Evolutionary conservation across 2,888 invertebrate species (phyloP).

Genomic region (Cephonodes hylas): DNA sequence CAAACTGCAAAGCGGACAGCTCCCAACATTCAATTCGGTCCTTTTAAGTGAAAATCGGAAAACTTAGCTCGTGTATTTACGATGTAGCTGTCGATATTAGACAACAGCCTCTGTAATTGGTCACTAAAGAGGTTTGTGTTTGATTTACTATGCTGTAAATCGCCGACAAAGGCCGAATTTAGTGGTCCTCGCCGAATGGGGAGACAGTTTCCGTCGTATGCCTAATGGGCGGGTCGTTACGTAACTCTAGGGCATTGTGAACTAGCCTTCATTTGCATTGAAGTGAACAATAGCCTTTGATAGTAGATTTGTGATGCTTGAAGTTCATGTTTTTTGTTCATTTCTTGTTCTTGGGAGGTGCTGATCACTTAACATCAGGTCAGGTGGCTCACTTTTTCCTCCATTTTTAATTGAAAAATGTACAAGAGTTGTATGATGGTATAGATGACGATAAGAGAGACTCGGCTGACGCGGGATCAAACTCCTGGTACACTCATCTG

Average conservation of each 20-base stretch:
- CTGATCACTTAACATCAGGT: too few species aligned
- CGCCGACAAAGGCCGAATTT: slow-evolving; percentile 3
- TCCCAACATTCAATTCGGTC: background rate
- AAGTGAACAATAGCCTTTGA: too few species aligned
- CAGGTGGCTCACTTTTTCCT: too few species aligned
- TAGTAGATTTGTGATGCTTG: too few species aligned
- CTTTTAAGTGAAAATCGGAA: background rate
- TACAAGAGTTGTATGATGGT: too few species aligned
- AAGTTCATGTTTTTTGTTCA: too few species aligned
- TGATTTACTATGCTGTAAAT: background rate
- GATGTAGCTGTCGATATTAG: background rate
- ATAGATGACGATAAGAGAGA: too few species aligned
- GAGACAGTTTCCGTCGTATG: background rate
- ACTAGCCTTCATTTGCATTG: too few species aligned
- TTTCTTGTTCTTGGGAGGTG: too few species aligned
- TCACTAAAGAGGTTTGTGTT: background rate
- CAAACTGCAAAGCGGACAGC: background rate
- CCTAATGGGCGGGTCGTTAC: background rate
- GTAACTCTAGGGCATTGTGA: background rate
- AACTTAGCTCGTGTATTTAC: background rate
- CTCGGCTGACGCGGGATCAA: too few species aligned
- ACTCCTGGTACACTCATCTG: too few species aligned
- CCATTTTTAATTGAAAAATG: too few species aligned
- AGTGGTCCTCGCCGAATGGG: background rate
- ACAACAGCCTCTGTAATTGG: background rate